Percentiles rank a stretch among this genome's conserved stretches.
Conservation (phyloP, 2,797 vertebrate genomes). For the Steatocranus sp. region DNA sequence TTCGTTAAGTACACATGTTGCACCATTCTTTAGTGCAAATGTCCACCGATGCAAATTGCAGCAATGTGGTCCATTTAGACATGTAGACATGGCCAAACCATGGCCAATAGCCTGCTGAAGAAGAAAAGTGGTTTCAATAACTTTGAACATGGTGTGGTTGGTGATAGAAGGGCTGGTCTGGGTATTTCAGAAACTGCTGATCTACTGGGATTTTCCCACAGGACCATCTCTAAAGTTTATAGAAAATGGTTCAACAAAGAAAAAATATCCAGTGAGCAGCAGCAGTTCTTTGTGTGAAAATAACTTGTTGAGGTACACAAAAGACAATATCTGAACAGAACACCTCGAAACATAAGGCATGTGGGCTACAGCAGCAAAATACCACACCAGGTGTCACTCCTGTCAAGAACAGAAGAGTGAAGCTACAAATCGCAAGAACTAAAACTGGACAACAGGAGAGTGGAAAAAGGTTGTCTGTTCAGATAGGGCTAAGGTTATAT, state of each 20-base stretch:
- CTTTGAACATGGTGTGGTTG: not conserved
- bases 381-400: not conserved
- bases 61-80: not conserved
- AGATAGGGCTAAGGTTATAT: not conserved
- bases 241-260: not conserved
- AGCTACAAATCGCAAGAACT: not conserved
- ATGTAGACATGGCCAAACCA: not conserved
- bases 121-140: not conserved
- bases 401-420: not conserved
- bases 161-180: not conserved
- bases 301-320: not conserved
- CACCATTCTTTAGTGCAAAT: not conserved
- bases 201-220: not conserved
- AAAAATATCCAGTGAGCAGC: not conserved
- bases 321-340: not conserved
- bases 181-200: not conserved
- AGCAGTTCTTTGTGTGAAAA: not conserved
- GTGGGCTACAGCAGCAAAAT: not conserved
- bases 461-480: not conserved
- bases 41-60: not conserved
- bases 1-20: fast-evolving
- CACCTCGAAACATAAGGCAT: fast-evolving
- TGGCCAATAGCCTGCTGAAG: not conserved
- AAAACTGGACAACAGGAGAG: not conserved
- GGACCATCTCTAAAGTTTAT: not conserved